Evolutionary conservation across 2,113 vertebrate species (phyloP).

Genomic region (Melanotaenia duboulayi): DNA sequence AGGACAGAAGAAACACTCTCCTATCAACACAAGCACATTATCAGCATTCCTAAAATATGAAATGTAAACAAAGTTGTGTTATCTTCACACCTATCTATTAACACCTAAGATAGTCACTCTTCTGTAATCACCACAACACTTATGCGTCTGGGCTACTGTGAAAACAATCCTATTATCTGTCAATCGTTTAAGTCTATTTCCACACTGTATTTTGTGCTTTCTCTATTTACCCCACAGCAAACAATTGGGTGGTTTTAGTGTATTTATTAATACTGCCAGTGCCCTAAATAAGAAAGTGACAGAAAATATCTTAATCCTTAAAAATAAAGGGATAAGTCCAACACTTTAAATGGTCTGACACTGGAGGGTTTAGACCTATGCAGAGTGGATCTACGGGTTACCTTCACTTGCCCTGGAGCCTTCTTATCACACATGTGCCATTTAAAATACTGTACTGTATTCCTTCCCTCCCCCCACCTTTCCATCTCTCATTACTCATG

Average conservation of each 20-base stretch:
- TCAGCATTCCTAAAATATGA: slow-evolving; percentile 38
- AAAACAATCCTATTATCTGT: slow-evolving; percentile 74
- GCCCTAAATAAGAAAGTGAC: slow-evolving; percentile 79
- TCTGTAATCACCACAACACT: slow-evolving; percentile 66
- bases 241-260: slow-evolving; percentile 44
- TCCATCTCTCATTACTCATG: slow-evolving; percentile 64
- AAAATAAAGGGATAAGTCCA: slow-evolving; percentile 80
- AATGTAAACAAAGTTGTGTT: slow-evolving; percentile 55
- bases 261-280: slow-evolving; percentile 80
- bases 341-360: slow-evolving; percentile 79
- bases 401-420: slow-evolving; percentile 73
- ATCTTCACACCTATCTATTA: slow-evolving; percentile 57
- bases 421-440: slow-evolving; percentile 77
- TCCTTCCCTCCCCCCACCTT: slow-evolving; percentile 21
- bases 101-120: slow-evolving; percentile 67
- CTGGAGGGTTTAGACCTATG: slow-evolving; percentile 71
- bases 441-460: slow-evolving; percentile 72
- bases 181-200: slow-evolving; percentile 74
- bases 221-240: slow-evolving; percentile 52
- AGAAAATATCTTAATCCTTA: slow-evolving; percentile 80
- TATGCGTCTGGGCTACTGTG: slow-evolving; percentile 54
- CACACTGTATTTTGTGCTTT: slow-evolving; percentile 41
- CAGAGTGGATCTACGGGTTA: slow-evolving; percentile 75
- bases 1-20: slow-evolving; percentile 36
- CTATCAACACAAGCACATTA: slow-evolving; percentile 46